Evolutionary conservation across 2,888 invertebrate genomes (phyloP), one percentile per base, ranked within the genome.

Genomic region (Lasiommata megera): DNA sequence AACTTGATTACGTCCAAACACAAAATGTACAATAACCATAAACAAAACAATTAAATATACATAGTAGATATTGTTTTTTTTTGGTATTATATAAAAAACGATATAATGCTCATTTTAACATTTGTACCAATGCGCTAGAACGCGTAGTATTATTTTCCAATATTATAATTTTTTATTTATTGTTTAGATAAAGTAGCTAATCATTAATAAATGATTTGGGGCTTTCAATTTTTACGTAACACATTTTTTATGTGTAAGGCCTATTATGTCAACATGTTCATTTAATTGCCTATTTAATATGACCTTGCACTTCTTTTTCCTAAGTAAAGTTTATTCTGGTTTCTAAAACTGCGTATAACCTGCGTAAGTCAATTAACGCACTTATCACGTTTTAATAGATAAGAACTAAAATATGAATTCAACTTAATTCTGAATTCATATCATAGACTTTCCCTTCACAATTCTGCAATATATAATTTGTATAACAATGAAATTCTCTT

Each of bases 1-100:
- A 44, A 37, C 44, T 44, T 50, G 23, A 58, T 60, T 40, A 61
- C 61, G 61, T 61, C 61, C 61, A 61, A 56, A 51, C 54, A 58
- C 34, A 18, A 58, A 23, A 54, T 60, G 57, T 60, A 58, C 54
- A 60, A 60, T 54, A 46, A 44, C 34, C 43, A 17, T 11, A 44
- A 23, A 44, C 36, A 44, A 37, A 54, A 28, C 17, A 40, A 34
- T 37, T 40, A 47, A 18, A 31, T 9, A 40, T 54, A 47, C 17
- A 47, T 55, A 31, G 46, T 46, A 9, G 37, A 44, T 56, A 17
- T 28, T 47, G 31, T n/a, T 34, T 34, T 46, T 50, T 44, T 60
- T 54, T 57, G 50, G 44, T 52, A 54, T 48, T 37, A 54, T 29
- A 44, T 1, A 23, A 12, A 43, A 17, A 11, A 41, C 11, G 17